Conservation (phyloP, 2,797 vertebrate species). For the Petrocephalus sullivani region DNA sequence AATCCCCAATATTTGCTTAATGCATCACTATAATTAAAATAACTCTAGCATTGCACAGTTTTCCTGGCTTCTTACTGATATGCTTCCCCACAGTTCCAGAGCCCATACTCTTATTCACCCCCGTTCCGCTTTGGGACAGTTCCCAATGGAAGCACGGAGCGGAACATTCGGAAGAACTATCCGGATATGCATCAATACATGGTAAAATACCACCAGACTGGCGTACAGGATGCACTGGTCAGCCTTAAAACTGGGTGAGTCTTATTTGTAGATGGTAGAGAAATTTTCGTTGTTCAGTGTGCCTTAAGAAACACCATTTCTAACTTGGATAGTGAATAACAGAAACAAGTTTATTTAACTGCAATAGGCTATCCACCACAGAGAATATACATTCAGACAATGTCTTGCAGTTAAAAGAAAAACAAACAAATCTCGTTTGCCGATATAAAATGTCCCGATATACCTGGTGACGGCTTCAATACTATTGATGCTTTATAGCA, state of each 20-base stretch:
- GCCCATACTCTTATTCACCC: constrained; percentile 89
- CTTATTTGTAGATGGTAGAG: constrained; percentile 9
- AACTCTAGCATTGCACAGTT: not conserved
- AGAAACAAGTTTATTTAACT: not conserved
- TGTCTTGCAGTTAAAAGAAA: not conserved
- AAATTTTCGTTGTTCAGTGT: not conserved
- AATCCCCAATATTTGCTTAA: not conserved
- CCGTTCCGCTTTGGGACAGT: constrained; percentile 97
- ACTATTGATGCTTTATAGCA: not conserved
- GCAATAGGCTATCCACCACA: not conserved
- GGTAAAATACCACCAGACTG: constrained; percentile 91
- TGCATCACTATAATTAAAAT: not conserved
- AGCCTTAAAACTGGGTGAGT: constrained; percentile 91
- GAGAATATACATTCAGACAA: not conserved
- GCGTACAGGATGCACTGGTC: constrained; percentile 84
- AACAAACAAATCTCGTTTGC: constrained; percentile 2
- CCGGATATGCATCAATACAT: constrained; percentile 98
- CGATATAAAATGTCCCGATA: not conserved
- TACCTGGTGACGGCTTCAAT: not conserved
- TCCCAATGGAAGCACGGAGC: constrained; percentile 94
- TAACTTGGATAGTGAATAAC: not conserved
- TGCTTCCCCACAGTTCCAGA: constrained; percentile 74
- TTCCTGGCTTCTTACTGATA: not conserved
- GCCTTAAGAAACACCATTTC: not conserved
- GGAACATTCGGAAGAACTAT: constrained; percentile 96